Percentiles rank a stretch among this genome's conserved stretches.
Evolutionary conservation across 2,113 vertebrate genomes (phyloP).

Genomic region (Origma solitaria): DNA sequence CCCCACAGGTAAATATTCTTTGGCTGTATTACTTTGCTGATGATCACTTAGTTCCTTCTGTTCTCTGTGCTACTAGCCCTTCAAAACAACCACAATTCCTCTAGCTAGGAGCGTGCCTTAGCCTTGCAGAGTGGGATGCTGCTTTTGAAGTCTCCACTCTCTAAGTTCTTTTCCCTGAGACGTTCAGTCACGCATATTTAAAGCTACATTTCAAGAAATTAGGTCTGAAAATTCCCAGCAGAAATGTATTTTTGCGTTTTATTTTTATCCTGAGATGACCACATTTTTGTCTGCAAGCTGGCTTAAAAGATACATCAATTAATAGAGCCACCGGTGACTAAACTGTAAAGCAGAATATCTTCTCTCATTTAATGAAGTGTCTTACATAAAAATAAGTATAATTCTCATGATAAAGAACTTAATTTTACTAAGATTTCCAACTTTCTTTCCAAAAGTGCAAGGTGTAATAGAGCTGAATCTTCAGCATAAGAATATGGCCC

Average conservation of each 20-base stretch:
- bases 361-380: neutral
- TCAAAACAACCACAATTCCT: neutral
- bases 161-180: neutral
- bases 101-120: neutral
- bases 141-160: conserved; percentile 1
- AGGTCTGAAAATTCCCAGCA: conserved; percentile 45
- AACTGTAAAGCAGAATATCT: neutral
- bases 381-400: neutral
- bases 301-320: conserved; percentile 11
- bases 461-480: neutral
- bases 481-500: neutral
- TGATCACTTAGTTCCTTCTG: neutral
- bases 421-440: neutral
- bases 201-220: conserved; percentile 3
- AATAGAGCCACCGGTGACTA: neutral
- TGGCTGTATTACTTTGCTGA: neutral
- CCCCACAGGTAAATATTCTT: neutral
- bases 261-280: conserved; percentile 25
- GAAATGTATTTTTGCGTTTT: neutral
- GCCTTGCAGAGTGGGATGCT: neutral
- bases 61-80: neutral
- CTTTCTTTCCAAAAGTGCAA: neutral
- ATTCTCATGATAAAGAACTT: neutral
- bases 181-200: conserved; percentile 29
- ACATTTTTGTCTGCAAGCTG: neutral